These are phyloP conservation scores for Thunnus maccoyii DNA, from an alignment of 2,113 vertebrate genomes.

Conservation along the genomic window DNA sequence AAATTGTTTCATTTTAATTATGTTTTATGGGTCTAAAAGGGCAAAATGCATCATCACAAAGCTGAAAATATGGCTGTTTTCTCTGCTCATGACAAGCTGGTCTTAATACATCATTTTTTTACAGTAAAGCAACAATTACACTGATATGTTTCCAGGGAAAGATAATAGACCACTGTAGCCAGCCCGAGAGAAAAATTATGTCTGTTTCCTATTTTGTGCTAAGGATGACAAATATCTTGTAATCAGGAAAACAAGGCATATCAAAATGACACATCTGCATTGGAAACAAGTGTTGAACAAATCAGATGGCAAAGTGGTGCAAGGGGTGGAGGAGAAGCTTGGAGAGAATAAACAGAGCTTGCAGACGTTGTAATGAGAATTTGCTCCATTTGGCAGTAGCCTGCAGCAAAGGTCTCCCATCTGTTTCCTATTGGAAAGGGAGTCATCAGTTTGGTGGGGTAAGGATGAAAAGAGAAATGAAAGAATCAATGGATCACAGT, in stretches of 20 bases:
- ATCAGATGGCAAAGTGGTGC: constrained; percentile 62
- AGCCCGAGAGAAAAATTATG: constrained; percentile 31
- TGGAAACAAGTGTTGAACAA: constrained; percentile 62
- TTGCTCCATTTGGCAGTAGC: constrained; percentile 69
- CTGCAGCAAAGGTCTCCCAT: constrained; percentile 70
- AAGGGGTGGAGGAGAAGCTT: constrained; percentile 59
- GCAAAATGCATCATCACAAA: not conserved
- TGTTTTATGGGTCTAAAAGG: not conserved
- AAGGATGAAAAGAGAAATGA: not conserved
- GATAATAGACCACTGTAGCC: constrained; percentile 27
- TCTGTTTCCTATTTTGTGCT: constrained; percentile 58
- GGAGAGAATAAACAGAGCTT: constrained; percentile 77
- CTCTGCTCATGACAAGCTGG: not conserved
- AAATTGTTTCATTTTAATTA: not conserved
- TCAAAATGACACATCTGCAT: constrained; percentile 64
- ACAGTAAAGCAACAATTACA: not conserved
- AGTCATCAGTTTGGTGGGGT: constrained; percentile 51
- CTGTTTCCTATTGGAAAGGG: constrained; percentile 50
- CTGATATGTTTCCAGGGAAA: constrained; percentile 14
- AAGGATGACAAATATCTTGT: constrained; percentile 63
- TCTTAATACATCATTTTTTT: not conserved
- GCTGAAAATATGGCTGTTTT: not conserved
- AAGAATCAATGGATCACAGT: constrained; percentile 64
- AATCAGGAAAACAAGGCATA: constrained; percentile 68
- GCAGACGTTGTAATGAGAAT: constrained; percentile 79